Percentiles rank a stretch among this genome's conserved stretches.
These are phyloP conservation scores for Sialia sialis DNA, from an alignment of 2,113 vertebrate species.

Conservation along the genomic window DNA sequence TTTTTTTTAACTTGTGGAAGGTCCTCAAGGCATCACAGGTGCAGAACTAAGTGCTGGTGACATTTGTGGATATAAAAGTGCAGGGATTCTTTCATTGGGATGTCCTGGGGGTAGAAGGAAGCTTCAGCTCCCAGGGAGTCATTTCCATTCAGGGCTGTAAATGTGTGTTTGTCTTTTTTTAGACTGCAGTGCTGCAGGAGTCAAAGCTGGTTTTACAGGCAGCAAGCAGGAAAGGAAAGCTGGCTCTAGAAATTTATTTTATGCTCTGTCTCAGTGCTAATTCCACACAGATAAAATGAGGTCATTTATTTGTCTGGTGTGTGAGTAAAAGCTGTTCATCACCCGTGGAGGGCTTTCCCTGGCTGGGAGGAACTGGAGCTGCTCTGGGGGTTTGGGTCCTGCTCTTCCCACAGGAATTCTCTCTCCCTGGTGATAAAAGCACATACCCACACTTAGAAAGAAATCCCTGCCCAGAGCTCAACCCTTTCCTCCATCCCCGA, in stretches of 20 bases:
- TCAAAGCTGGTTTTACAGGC: background rate
- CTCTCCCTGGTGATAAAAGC: background rate
- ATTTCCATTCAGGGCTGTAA: constrained; percentile 22
- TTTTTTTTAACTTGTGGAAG: background rate
- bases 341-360: background rate
- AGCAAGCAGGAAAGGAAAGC: background rate
- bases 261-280: background rate
- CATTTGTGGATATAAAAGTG: constrained; percentile 55
- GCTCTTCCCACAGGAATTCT: background rate
- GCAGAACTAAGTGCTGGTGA: constrained; percentile 40
- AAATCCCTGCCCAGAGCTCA: background rate
- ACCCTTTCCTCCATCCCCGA: background rate
- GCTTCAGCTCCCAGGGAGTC: background rate
- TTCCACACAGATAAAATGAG: background rate
- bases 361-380: background rate
- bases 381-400: background rate
- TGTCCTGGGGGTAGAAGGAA: constrained; percentile 35
- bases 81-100: background rate
- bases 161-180: background rate
- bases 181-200: background rate
- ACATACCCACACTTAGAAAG: background rate
- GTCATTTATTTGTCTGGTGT: background rate
- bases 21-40: constrained; percentile 57
- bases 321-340: background rate
- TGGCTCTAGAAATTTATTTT: background rate